Percentiles rank a stretch among this genome's conserved stretches.
phyloP scores from a whole-genome alignment of 1,140 invertebrate genomes.

The Camponotus pennsylvanicus region DNA sequence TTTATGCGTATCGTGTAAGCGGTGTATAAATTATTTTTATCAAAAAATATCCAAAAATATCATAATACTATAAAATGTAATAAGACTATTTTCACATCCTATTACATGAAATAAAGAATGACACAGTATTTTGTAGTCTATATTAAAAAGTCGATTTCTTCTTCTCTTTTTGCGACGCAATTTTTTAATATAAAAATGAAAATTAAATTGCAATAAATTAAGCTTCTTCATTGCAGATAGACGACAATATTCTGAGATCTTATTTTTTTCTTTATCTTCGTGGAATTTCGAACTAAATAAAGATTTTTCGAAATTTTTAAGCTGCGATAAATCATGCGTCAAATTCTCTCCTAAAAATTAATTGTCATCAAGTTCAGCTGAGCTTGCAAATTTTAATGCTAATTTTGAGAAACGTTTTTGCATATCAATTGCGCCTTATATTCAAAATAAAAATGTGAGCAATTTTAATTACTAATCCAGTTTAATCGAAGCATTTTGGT shows the following conservation, averaged over 20 bases:
- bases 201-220: neutral
- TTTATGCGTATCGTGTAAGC: neutral
- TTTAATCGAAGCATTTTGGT: neutral
- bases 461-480: neutral
- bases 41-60: neutral
- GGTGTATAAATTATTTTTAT: neutral
- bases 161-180: neutral
- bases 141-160: neutral
- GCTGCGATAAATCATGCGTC: conserved; percentile 3
- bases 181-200: neutral
- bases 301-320: conserved; percentile 5
- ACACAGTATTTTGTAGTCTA: neutral
- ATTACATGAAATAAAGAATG: neutral
- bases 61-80: neutral
- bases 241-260: neutral
- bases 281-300: neutral
- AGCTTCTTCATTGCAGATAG: neutral
- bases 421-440: neutral
- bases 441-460: neutral
- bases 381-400: conserved; percentile 20
- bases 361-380: conserved; percentile 29
- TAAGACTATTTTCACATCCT: neutral
- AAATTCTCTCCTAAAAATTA: conserved; percentile 16
- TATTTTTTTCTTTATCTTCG: neutral
- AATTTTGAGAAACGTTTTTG: conserved; percentile 9